phyloP scores from a whole-genome alignment of 2,797 vertebrate species.

The Basileuterus tristriatus region DNA sequence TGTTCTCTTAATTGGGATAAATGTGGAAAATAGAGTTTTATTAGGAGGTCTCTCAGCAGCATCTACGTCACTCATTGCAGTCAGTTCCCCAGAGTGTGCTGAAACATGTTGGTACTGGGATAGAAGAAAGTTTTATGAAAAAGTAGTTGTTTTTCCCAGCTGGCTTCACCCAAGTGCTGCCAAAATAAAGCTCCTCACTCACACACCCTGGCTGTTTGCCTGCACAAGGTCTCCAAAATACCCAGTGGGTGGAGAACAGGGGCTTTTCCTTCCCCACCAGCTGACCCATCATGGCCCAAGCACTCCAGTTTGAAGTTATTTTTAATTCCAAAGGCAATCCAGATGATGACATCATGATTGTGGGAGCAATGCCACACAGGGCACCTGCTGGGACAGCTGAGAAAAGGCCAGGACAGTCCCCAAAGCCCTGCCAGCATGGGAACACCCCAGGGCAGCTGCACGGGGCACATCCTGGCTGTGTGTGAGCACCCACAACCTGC shows the following conservation, averaged over 20 bases:
- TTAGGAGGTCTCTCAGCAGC: not conserved
- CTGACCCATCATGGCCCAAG: not conserved
- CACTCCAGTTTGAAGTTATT: not conserved
- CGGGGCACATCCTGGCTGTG: rapidly evolving
- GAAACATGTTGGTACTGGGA: not conserved
- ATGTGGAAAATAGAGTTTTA: not conserved
- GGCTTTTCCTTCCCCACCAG: constrained; percentile 17
- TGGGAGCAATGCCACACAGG: not conserved
- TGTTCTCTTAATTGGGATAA: not conserved
- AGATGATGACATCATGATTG: not conserved
- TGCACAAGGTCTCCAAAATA: not conserved
- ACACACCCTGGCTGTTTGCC: constrained; percentile 8
- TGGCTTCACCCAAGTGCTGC: not conserved
- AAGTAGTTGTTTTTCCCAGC: not conserved
- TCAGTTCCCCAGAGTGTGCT: not conserved
- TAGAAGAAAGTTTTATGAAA: not conserved
- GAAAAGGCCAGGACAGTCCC: not conserved
- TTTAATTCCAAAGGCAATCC: not conserved
- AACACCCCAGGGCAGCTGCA: not conserved
- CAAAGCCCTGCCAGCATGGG: not conserved
- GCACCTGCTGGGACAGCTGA: not conserved
- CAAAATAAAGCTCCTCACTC: constrained; percentile 2
- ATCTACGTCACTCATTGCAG: not conserved
- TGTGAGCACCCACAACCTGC: not conserved
- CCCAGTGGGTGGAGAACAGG: not conserved